A percentile compares a stretch with the other conserved stretches of the same genome.
Conservation (phyloP, 2,113 vertebrate genomes). For the Lota lota region DNA sequence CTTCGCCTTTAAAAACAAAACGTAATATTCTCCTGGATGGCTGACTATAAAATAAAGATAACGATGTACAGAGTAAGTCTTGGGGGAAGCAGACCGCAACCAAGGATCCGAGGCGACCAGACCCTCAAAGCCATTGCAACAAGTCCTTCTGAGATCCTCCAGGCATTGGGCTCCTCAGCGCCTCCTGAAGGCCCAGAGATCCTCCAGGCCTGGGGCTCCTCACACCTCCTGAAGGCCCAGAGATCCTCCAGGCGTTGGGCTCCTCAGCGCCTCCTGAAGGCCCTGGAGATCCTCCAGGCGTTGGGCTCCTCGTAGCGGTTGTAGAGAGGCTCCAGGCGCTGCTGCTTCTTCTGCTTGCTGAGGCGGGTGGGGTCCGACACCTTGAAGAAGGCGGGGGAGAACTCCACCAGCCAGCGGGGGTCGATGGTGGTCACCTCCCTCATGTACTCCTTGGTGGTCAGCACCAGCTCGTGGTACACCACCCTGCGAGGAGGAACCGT, state of each 20-base stretch:
- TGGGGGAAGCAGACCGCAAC: too few relatives aligned
- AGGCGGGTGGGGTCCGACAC: conserved; percentile 96
- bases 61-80: too few relatives aligned
- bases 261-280: conserved; percentile 86
- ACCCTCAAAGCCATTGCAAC: too few relatives aligned
- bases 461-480: conserved; percentile 94
- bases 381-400: conserved; percentile 96
- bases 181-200: conserved; percentile 91
- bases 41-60: too few relatives aligned
- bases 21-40: too few relatives aligned
- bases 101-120: too few relatives aligned
- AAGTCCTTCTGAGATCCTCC: conserved; percentile 50
- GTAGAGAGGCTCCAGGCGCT: conserved; percentile 92
- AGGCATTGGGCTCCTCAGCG: conserved; percentile 80
- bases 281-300: conserved; percentile 94
- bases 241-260: conserved; percentile 97
- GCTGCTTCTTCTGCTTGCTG: conserved; percentile 99
- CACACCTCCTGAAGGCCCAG: conserved; percentile 87
- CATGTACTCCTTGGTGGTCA: conserved; percentile 99
- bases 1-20: too few relatives aligned
- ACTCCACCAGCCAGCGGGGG: conserved; percentile 96
- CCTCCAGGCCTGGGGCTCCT: conserved; percentile 83
- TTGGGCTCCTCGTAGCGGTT: conserved; percentile 98
- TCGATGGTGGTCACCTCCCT: conserved; percentile 97
- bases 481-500: conserved; percentile 77